Evolutionary conservation across 1,140 invertebrate genomes (phyloP).

Genomic region (Nasonia longicornis): DNA sequence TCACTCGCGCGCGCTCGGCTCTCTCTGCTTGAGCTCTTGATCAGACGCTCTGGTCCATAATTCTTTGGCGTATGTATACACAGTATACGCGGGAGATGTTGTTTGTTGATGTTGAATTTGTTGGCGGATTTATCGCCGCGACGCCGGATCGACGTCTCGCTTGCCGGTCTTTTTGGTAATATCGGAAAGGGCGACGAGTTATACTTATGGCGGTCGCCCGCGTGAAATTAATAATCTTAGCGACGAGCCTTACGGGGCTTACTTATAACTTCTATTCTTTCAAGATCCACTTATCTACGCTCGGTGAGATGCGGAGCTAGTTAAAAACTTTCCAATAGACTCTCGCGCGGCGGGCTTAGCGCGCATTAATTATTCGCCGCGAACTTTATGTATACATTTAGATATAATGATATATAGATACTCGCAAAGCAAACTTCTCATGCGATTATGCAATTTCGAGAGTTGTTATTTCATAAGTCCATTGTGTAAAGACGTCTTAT

Average conservation of each 20-base stretch:
- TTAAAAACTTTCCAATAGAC: constrained; percentile 26
- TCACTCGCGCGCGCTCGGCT: constrained; percentile 48
- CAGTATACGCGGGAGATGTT: not conserved
- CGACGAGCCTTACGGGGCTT: not conserved
- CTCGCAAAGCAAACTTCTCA: not conserved
- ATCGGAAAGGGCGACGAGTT: too few species aligned
- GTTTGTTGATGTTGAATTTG: constrained; percentile 7
- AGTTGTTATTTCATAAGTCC: not conserved
- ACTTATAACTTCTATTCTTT: constrained; percentile 1
- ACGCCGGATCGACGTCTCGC: too few species aligned
- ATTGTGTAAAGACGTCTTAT: too few species aligned
- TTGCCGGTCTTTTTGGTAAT: too few species aligned
- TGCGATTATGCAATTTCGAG: not conserved
- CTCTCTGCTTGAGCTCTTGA: not conserved
- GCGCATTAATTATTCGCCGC: not conserved
- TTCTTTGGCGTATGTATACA: not conserved
- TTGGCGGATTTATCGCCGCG: not conserved
- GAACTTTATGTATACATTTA: not conserved
- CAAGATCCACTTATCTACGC: not conserved
- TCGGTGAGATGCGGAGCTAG: constrained; percentile 6
- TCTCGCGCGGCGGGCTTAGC: not conserved
- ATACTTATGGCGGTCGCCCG: too few species aligned
- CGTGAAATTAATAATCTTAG: not conserved
- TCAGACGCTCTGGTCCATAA: not conserved
- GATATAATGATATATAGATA: not conserved